Conservation (phyloP, 2,888 invertebrate genomes). For the Aphodius granarius region DNA sequence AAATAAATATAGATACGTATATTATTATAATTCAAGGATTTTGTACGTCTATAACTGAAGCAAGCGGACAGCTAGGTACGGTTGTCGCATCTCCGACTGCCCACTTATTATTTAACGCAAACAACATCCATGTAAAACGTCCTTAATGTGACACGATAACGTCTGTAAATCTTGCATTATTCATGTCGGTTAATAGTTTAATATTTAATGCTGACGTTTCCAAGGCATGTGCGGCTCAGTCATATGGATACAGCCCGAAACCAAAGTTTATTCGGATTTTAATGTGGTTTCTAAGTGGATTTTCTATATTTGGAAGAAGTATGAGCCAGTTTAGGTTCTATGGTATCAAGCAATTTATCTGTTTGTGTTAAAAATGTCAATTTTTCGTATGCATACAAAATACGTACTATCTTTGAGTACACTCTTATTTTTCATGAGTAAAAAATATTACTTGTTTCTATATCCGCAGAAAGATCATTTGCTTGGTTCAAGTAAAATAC, state of each 20-base stretch:
- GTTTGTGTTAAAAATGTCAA: too few species aligned
- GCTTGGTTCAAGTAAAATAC: too few species aligned
- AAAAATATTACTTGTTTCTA: too few species aligned
- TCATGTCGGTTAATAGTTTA: conserved; percentile 21
- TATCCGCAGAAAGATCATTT: too few species aligned
- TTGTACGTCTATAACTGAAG: background rate
- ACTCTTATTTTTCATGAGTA: too few species aligned
- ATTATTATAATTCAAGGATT: background rate
- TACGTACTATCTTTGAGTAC: too few species aligned
- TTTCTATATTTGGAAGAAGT: too few species aligned
- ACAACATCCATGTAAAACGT: conserved; percentile 20
- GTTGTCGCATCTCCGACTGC: conserved; percentile 10
- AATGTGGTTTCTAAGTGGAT: too few species aligned
- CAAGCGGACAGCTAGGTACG: background rate
- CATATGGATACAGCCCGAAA: background rate
- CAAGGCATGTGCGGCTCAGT: background rate
- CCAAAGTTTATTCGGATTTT: background rate
- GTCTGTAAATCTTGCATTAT: conserved; percentile 15
- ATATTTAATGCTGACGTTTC: background rate
- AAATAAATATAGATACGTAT: background rate
- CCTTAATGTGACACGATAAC: conserved; percentile 22
- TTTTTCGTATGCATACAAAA: too few species aligned
- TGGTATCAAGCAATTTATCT: too few species aligned
- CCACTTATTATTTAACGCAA: conserved; percentile 18
- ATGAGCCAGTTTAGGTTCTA: too few species aligned